phyloP scores from a whole-genome alignment of 2,888 invertebrate species.

The Agrotis exclamationis region DNA sequence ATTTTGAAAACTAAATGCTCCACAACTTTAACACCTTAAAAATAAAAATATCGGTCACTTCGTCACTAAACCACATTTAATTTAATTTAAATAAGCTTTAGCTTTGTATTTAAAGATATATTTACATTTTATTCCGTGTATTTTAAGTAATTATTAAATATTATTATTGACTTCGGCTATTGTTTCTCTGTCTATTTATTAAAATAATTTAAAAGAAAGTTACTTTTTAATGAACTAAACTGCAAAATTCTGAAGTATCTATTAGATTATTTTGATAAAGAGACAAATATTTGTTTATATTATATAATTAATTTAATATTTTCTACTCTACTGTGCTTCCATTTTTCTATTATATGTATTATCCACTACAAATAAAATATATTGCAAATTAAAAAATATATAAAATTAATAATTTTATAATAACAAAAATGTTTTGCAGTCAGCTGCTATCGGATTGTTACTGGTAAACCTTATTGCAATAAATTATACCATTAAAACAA shows the following conservation, averaged over 20 bases:
- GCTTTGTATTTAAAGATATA: slow-evolving; percentile 53
- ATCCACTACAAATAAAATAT: slow-evolving; percentile 57
- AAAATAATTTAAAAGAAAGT: slow-evolving; percentile 31
- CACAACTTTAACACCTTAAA: neutral
- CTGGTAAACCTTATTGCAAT: slow-evolving; percentile 91
- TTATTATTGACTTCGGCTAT: slow-evolving; percentile 39
- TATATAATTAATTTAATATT: slow-evolving; percentile 44
- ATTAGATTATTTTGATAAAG: slow-evolving; percentile 34
- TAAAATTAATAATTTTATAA: slow-evolving; percentile 78
- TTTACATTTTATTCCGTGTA: slow-evolving; percentile 47
- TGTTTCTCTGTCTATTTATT: slow-evolving; percentile 50
- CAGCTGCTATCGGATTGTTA: slow-evolving; percentile 94
- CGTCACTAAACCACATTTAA: slow-evolving; percentile 29
- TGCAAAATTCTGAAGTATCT: slow-evolving; percentile 1
- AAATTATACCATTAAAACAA: slow-evolving; percentile 71
- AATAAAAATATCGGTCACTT: slow-evolving; percentile 25
- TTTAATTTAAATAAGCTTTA: slow-evolving; percentile 41
- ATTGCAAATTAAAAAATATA: slow-evolving; percentile 72
- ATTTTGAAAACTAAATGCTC: too few relatives aligned
- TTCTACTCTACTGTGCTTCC: slow-evolving; percentile 57
- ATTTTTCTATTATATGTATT: slow-evolving; percentile 60
- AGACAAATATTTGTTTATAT: slow-evolving; percentile 38
- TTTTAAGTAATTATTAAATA: slow-evolving; percentile 48
- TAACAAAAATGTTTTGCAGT: slow-evolving; percentile 91
- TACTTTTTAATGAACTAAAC: too few relatives aligned